These are phyloP conservation scores for Panagrolaimus sp. DNA, from an alignment of 1,140 invertebrate genomes.

Conservation along the genomic window DNA sequence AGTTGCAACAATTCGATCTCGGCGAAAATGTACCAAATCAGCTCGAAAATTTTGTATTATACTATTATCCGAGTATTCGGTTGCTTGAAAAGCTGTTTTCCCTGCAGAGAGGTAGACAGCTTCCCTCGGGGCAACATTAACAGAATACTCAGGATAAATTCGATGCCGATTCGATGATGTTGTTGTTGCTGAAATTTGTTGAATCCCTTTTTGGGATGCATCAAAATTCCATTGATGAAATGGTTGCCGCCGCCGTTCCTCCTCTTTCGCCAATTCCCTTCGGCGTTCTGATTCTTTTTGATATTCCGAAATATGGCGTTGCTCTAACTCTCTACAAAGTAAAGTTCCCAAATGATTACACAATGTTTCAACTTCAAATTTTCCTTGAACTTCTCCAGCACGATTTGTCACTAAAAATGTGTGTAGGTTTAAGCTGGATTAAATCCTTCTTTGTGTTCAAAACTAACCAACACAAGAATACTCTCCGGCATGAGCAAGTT, in stretches of 20 bases:
- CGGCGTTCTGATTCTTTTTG: not conserved
- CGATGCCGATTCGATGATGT: not conserved
- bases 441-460: no score
- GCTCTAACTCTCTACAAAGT: constrained; percentile 41
- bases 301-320: constrained; percentile 18
- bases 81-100: constrained; percentile 1
- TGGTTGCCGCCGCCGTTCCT: no score
- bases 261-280: no score
- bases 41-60: constrained; percentile 9
- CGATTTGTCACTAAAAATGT: constrained; percentile 43
- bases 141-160: not conserved
- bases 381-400: constrained; percentile 50
- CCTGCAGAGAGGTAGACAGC: not conserved
- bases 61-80: constrained; percentile 8
- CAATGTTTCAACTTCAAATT: constrained; percentile 54
- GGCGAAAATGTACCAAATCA: not conserved
- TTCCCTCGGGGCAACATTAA: not conserved
- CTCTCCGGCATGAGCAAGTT: constrained; percentile 45
- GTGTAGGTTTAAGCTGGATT: no score
- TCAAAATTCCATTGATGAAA: not conserved
- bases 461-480: constrained; percentile 21
- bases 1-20: no score
- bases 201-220: not conserved
- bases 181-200: not conserved
- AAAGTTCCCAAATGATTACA: constrained; percentile 51